Evolutionary conservation across 2,797 vertebrate genomes (phyloP), one percentile per base, ranked within the genome.

Genomic region (Diglossa cyanea): DNA sequence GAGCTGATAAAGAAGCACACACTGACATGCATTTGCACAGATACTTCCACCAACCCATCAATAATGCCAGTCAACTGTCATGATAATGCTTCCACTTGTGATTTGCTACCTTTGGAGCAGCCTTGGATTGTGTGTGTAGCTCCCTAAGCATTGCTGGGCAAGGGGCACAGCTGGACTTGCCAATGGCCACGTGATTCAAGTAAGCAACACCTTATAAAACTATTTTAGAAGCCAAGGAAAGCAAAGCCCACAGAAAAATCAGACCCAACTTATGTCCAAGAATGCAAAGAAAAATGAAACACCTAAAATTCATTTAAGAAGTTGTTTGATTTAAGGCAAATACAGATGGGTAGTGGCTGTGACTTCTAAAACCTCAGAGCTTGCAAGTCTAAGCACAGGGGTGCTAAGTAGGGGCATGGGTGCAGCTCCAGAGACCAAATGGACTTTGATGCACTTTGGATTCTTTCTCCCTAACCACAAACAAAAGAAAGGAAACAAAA

Each of bases 201-300:
- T 39, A 12, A 67, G 54, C 26, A 88, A 60, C 76, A 60, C 73
- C 28, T 74, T 80, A 33, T 30, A 39, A 83, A 76, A 28, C 54
- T 4, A 26, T 24, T 72, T 88, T 65, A 81, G 80, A 94, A 89
- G 74, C 89, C 76, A 78, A 88, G 45, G 53, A 84, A 71, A 94
- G 39, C 60, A 88, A 85, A 78, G 30, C 15, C 31, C 15, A 1
- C 35, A 57, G 40, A 50, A 86, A 87, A 78, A 75, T 40, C 58
- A 72, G 42, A 33, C 35, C 28, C 9, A 48, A 23, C 5, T 70
- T 50, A 13, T 2, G 6, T 30, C 26, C 50, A 89, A 70, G 62
- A 94, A 80, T 50, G 44, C 37, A 66, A 88, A 81, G 42, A 42
- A 71, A 94, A 93, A 92, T 62, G 33, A 70, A 94, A 94, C 71